Evolutionary conservation across 2,113 vertebrate species (phyloP).

Genomic region (Nettapus auritus): DNA sequence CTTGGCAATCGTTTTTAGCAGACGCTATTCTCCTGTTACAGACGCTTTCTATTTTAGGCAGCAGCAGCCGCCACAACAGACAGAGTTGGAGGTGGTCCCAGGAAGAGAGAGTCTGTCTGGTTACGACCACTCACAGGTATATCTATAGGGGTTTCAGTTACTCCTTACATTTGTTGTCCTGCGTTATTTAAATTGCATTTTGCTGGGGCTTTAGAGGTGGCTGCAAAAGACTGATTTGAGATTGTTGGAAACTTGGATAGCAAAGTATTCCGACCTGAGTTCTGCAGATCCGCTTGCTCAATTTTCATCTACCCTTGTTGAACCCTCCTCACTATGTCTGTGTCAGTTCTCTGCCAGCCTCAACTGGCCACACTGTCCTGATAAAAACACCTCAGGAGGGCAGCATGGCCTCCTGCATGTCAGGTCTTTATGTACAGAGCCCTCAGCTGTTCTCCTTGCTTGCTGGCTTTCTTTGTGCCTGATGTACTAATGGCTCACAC

Average conservation of each 20-base stretch:
- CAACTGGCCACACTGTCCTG: fast-evolving
- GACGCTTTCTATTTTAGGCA: constrained; percentile 58
- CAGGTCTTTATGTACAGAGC: background rate
- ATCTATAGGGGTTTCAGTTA: fast-evolving
- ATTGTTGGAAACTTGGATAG: background rate
- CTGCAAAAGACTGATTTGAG: fast-evolving
- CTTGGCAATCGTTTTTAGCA: background rate
- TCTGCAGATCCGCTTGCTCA: background rate
- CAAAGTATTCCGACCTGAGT: background rate
- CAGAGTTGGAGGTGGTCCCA: constrained; percentile 86
- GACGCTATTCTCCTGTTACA: background rate
- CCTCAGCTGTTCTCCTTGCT: background rate
- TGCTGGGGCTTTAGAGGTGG: too few species aligned
- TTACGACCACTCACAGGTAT: constrained; percentile 83
- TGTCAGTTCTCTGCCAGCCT: background rate
- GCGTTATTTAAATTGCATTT: background rate
- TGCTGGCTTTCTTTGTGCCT: fast-evolving
- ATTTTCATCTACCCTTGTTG: background rate
- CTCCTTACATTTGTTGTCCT: background rate
- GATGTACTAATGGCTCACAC: fast-evolving
- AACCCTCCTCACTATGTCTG: fast-evolving
- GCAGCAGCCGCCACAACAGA: constrained; percentile 84
- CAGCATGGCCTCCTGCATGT: fast-evolving
- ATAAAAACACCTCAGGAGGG: fast-evolving
- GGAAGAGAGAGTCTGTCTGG: constrained; percentile 81